Base-by-base conservation (phyloP, 2,797 vertebrate species). In the Pseudochaenichthys georgianus region DNA sequence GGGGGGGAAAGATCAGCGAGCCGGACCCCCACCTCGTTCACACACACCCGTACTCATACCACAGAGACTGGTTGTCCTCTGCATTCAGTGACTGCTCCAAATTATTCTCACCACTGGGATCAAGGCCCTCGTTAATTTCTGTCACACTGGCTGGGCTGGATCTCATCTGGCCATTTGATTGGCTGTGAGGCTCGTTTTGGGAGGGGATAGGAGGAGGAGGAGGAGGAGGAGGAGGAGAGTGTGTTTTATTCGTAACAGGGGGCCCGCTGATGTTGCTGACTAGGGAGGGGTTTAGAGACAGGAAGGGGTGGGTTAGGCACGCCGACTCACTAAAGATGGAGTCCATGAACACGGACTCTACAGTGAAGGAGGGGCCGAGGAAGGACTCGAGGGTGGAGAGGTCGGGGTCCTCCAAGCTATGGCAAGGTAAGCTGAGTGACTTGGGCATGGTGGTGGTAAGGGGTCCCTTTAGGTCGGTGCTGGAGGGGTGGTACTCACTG, bases 31-130 rank as follows among this genome's bases (percentile, higher is more conserved):
- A 28, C 79, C 64, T 72, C 64, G n/a, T 17, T 98, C 93, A 99
- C 70, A 99, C 95, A 91, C 98, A 99, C 83, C 98, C 98, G 78
- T 99, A 99, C 91, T 99, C 98, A 28, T 97, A 99, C 98, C 98
- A 99, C 91, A 99, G 88, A 58, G 97, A 97, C 75, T 97, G 95
- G 74, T 90, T 96, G 84, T 99, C 97, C 89, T 99, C 97, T 77
- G 96, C 93, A 90, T 92, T 95, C 87, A 95, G 89, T 9, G 93
- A 67, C 73, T 95, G 93, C 38, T 94, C 93, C 13, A 95, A 90
- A 60, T 88, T 74, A 53, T 52, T 86, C 70, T 83, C 78, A 57
- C 76, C 58, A 50, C 77, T 70, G 52, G 91, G 53, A 70, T 89
- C 88, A 43, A 21, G 50, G 48, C 76, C 80, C 51, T 92, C 88